Evolutionary conservation across 2,113 vertebrate genomes (phyloP), one percentile per base, ranked within the genome.

Genomic region (Poeciliopsis turrubarensis): DNA sequence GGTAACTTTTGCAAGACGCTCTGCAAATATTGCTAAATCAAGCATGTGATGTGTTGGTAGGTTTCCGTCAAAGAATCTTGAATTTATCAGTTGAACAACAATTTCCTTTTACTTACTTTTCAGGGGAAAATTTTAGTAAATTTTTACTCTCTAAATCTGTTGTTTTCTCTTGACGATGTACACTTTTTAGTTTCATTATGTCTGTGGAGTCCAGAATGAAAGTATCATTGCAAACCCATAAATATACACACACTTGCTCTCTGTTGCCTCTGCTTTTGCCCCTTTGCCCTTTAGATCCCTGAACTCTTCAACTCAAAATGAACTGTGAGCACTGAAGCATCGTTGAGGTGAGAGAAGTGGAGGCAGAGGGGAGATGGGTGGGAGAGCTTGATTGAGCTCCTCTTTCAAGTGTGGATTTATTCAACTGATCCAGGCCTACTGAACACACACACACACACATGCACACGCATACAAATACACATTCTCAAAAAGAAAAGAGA

Each of bases 361-460:
- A 75, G 63, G 26, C 27, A 44, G 54, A 12, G 67, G 44, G 47
- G 62, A 37, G 71, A 84, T 84, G 81, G 81, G 79, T 81, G 83
- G 80, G 70, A 77, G 91, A 84, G 81, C 78, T 80, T 84, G 79
- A 89, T 92, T 91, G 88, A 93, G 91, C 90, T 86, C 70, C 84
- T 89, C 92, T 94, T 94, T 94, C 90, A 94, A 92, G 92, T 93
- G 85, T 89, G 91, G 93, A 92, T 93, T 94, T 92, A 92, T 84
- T 87, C 78, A 39, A 68, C 89, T 91, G 92, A 93, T 92, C 92
- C 83, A 68, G 60, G 65, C 27, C 79, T 71, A 34, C 44, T 78
- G 63, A 54, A 60, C 60, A 32, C 85, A 80, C 65, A 74, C 63
- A 70, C 70, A 34, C 27, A 15, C 15, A 64, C 22, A 15, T 78